phyloP scores from a whole-genome alignment of 2,113 vertebrate genomes.

The Chionis minor region DNA sequence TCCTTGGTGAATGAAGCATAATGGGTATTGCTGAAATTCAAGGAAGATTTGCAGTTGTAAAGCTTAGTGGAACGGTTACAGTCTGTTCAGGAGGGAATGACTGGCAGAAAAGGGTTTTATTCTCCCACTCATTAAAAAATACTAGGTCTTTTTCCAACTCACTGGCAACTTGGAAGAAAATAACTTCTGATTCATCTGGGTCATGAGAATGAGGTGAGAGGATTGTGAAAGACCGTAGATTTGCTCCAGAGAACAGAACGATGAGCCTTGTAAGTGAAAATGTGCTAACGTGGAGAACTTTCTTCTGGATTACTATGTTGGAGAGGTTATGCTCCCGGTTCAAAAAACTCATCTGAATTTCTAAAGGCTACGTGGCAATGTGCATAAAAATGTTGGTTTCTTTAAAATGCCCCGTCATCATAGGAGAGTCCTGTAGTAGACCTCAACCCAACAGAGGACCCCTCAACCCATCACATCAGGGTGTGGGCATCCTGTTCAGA shows the following conservation, averaged over 20 bases:
- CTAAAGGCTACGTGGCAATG: not conserved
- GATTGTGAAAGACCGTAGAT: not conserved
- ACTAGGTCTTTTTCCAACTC: conserved; percentile 13
- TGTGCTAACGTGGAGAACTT: not conserved
- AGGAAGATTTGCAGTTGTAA: not conserved
- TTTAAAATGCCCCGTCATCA: not conserved
- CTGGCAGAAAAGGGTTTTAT: not conserved
- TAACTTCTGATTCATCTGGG: not conserved
- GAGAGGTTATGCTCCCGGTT: not conserved
- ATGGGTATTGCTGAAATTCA: not conserved
- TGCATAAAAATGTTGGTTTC: not conserved
- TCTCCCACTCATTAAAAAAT: conserved; percentile 1
- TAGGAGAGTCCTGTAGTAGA: not conserved
- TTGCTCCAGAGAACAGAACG: not conserved
- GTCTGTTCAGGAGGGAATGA: not conserved
- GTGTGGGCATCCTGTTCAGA: not conserved
- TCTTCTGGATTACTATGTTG: not conserved
- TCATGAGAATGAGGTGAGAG: not conserved
- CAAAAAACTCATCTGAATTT: not conserved
- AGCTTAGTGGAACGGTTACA: not conserved
- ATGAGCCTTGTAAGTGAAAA: not conserved
- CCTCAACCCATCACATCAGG: not conserved
- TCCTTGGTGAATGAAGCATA: not conserved
- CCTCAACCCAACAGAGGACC: not conserved
- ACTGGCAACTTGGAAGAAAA: not conserved